Base-by-base conservation (phyloP, 2,113 vertebrate species). In the Pelmatolapia mariae region DNA sequence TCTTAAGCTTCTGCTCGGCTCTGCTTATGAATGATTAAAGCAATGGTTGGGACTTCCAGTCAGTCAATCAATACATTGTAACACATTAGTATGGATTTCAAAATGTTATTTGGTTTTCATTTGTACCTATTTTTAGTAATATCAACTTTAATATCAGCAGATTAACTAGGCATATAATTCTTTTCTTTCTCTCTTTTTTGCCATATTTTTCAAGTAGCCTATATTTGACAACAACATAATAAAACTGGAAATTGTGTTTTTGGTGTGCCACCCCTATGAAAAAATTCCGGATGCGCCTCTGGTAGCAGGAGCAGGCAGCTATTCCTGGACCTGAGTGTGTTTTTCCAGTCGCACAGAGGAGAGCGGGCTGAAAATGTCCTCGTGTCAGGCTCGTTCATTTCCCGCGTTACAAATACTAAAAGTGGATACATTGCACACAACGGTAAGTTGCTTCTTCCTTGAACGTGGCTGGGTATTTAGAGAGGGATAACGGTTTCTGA, bases 381-480 rank as follows among this genome's bases (percentile, higher is more conserved):
- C n/a, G 47, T 52, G 81, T 38, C 76, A 31, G 50, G 10, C 79
- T 81, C 2, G 8, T 16, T 90, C 22, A 66, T 59, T 57, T 40
- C 45, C 63, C 13, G 13, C 38, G 5, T 68, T 63, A 50, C 33
- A 73, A 56, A 87, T 33, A 80, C 79, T 84, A 57, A 57, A 82
- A 38, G 12, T n/a, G 63, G 85, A 86, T 47, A 73, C 22, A 79
- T 52, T 26, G 26, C 24, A 54, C 73, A 54, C 16, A 12, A 18
- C 10, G 88, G 93, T 94, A 85, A 93, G 93, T 90, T 40, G 6
- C 45, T 82, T 78, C 45, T 79, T 84, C 61, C 73, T 68, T 18
- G 33, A 3, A 13, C 31, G 9, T 19, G 76, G 8, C 10, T 82
- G 3, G n/a, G 5, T 66, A n/a, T 78, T 83, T 59, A 19, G 3